phyloP scores from a whole-genome alignment of 2,888 invertebrate genomes.

The Hermaeophaga mercurialis region DNA sequence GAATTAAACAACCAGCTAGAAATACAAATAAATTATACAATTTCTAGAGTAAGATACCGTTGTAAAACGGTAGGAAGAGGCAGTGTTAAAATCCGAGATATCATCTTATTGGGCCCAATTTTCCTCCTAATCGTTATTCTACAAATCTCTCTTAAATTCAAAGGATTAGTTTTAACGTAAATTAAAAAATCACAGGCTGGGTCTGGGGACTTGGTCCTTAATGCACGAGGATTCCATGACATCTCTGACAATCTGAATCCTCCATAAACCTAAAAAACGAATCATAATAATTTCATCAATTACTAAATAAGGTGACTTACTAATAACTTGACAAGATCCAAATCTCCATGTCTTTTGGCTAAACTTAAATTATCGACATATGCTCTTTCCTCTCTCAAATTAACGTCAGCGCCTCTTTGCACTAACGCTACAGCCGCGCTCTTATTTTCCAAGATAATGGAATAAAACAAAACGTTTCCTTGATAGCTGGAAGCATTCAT shows the following conservation, averaged over 20 bases:
- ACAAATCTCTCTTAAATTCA: constrained; percentile 63
- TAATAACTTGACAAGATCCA: constrained; percentile 54
- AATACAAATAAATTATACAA: constrained; percentile 32
- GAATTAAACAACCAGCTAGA: background rate
- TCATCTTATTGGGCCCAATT: constrained; percentile 51
- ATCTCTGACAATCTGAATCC: constrained; percentile 55
- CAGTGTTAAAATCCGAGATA: constrained; percentile 57
- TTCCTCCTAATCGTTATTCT: constrained; percentile 62
- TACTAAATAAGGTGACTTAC: constrained; percentile 25
- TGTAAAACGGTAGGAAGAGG: constrained; percentile 64
- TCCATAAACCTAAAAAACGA: constrained; percentile 49
- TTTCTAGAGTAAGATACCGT: constrained; percentile 64
- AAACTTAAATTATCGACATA: constrained; percentile 64
- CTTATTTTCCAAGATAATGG: constrained; percentile 56
- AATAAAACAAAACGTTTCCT: constrained; percentile 57
- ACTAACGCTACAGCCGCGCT: constrained; percentile 64
- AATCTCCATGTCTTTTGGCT: constrained; percentile 58
- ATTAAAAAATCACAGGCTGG: constrained; percentile 51
- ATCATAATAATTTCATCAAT: background rate
- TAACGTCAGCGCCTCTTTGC: constrained; percentile 68
- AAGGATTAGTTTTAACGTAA: constrained; percentile 56
- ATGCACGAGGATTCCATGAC: constrained; percentile 51
- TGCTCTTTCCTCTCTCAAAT: constrained; percentile 63
- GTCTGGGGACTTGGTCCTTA: constrained; percentile 48
- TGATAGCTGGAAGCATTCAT: constrained; percentile 53